phyloP scores from a whole-genome alignment of 2,113 vertebrate species.

The Zosterops japonicus region DNA sequence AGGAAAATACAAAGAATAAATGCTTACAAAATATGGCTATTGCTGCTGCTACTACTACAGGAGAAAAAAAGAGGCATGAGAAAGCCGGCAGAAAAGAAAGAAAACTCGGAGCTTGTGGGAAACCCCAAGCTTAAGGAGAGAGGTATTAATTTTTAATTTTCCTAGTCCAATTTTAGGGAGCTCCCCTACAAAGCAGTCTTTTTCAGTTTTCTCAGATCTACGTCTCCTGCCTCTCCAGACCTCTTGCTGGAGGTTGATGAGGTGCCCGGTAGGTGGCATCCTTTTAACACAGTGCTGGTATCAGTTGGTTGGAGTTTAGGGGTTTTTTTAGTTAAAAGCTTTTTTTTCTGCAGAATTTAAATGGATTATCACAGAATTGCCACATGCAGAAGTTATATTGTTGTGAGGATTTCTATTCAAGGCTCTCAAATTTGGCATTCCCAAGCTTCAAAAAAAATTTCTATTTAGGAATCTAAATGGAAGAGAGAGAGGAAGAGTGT shows the following conservation, averaged over 20 bases:
- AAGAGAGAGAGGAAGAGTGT: neutral
- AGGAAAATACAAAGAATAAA: neutral
- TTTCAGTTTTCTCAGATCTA: neutral
- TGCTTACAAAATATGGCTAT: neutral
- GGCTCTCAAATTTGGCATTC: neutral
- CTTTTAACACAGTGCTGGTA: slow-evolving; percentile 62
- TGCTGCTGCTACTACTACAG: neutral
- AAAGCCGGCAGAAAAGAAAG: neutral
- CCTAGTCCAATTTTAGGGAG: neutral
- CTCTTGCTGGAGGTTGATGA: neutral
- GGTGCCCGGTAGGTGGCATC: slow-evolving; percentile 76
- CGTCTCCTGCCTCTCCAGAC: neutral
- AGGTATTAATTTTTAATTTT: no score
- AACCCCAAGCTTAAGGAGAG: neutral
- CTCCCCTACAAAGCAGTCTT: neutral
- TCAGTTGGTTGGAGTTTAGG: no score
- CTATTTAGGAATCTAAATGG: neutral
- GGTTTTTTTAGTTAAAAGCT: neutral
- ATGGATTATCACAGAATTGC: neutral
- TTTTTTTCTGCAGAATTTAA: slow-evolving; percentile 1
- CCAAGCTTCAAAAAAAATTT: neutral
- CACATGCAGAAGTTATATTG: neutral
- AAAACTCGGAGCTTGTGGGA: neutral
- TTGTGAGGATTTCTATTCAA: neutral
- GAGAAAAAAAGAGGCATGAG: neutral